Evolutionary conservation across 1,140 invertebrate species (phyloP).

Genomic region (Triops longicaudatus): DNA sequence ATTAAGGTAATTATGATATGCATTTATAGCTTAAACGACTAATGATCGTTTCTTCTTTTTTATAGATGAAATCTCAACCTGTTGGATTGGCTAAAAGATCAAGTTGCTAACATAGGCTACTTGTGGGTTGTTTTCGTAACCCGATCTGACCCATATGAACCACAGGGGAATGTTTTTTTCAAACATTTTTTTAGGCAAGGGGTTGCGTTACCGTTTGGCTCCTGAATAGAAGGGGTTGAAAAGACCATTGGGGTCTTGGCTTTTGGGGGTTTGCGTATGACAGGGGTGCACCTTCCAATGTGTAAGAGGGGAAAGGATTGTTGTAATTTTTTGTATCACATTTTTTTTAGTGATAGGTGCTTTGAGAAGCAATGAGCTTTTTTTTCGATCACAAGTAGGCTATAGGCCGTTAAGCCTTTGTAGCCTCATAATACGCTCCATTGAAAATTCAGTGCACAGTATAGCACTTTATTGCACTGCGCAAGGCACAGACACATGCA

Average conservation of each 20-base stretch:
- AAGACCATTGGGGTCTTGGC: conserved; percentile 14
- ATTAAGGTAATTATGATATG: no score
- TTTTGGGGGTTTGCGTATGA: neutral
- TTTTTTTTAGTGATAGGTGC: neutral
- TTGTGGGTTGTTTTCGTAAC: conserved; percentile 2
- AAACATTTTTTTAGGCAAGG: conserved; percentile 4
- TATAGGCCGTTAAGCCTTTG: conserved; percentile 14
- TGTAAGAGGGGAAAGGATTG: neutral
- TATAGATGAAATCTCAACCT: no score
- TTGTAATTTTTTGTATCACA: neutral
- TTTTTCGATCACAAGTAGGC: conserved; percentile 5
- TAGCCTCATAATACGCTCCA: conserved; percentile 2
- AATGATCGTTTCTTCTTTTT: no score
- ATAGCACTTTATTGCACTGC: neutral
- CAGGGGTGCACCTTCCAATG: neutral
- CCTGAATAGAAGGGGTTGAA: conserved; percentile 6
- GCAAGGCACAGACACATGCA: neutral
- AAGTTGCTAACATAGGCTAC: neutral
- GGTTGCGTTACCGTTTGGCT: neutral
- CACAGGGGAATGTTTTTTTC: neutral
- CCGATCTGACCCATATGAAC: neutral
- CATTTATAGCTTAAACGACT: no score
- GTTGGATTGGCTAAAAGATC: neutral
- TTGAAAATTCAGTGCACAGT: neutral
- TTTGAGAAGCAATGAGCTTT: conserved; percentile 12